Evolutionary conservation across 53 echinoderm and acorn worm species (phyloP).

Genomic region (Paracentrotus lividus): DNA sequence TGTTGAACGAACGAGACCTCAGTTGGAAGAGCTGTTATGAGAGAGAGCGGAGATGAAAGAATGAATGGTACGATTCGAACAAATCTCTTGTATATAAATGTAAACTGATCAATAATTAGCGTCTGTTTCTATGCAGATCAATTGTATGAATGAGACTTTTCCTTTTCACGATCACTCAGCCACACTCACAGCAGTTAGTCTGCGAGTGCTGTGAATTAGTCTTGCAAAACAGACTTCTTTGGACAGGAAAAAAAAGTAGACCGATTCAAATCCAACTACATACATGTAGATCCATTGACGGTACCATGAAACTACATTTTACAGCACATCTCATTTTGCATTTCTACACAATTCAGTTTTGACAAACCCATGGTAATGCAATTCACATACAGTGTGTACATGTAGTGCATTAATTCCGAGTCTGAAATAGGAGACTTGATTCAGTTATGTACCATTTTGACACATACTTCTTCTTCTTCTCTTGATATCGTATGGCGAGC

Average conservation of each 20-base stretch:
- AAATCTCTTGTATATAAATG: not conserved
- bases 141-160: not conserved
- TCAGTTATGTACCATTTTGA: no score
- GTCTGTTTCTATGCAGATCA: slow-evolving; percentile 33
- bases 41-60: not conserved
- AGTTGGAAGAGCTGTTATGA: not conserved
- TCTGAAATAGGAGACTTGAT: no score
- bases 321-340: not conserved
- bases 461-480: no score
- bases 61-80: not conserved
- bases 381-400: no score
- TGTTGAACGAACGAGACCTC: not conserved
- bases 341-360: no score
- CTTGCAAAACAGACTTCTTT: not conserved
- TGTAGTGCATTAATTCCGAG: no score
- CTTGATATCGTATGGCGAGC: no score
- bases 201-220: not conserved
- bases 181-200: not conserved
- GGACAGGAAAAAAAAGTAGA: not conserved
- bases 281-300: no score
- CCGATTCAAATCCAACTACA: no score
- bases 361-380: no score
- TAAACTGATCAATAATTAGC: slow-evolving; percentile 21
- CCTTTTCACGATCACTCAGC: not conserved
- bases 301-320: not conserved